phyloP scores from a whole-genome alignment of 2,797 vertebrate genomes.

The Sternotherus odoratus region DNA sequence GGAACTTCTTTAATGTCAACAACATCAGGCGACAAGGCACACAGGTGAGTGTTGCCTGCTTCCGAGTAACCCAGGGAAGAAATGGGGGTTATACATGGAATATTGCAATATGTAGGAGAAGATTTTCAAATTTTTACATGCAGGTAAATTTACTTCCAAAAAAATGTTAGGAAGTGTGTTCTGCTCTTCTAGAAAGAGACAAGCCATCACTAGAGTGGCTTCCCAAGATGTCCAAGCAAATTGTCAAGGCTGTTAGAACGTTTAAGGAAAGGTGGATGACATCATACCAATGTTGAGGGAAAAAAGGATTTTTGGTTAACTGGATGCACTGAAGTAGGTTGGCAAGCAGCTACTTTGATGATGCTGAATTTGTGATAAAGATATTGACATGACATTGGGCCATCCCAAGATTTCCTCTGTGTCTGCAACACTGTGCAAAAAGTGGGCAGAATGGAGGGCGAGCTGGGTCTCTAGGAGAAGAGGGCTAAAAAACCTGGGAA shows the following conservation, averaged over 20 bases:
- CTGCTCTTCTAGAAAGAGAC: neutral
- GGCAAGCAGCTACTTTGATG: neutral
- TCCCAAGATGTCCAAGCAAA: neutral
- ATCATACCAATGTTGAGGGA: neutral
- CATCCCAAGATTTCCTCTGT: accelerated
- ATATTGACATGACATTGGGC: neutral
- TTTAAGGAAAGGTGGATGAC: neutral
- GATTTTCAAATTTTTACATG: neutral
- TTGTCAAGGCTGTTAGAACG: neutral
- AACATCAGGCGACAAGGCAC: no score
- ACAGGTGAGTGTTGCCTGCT: no score
- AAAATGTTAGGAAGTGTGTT: neutral
- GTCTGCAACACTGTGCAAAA: neutral
- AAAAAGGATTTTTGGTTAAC: neutral
- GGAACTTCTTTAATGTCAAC: no score
- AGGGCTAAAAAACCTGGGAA: neutral
- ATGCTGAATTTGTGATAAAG: neutral
- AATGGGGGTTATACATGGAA: no score
- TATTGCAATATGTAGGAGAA: neutral
- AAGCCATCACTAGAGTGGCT: neutral
- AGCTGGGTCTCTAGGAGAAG: neutral
- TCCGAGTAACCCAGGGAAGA: no score
- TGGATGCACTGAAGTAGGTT: neutral
- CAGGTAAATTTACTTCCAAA: neutral
- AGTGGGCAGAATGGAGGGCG: neutral